These are phyloP conservation scores for Branchipolynoe longqiensis DNA, from an alignment of 2,888 invertebrate genomes.

Conservation along the genomic window DNA sequence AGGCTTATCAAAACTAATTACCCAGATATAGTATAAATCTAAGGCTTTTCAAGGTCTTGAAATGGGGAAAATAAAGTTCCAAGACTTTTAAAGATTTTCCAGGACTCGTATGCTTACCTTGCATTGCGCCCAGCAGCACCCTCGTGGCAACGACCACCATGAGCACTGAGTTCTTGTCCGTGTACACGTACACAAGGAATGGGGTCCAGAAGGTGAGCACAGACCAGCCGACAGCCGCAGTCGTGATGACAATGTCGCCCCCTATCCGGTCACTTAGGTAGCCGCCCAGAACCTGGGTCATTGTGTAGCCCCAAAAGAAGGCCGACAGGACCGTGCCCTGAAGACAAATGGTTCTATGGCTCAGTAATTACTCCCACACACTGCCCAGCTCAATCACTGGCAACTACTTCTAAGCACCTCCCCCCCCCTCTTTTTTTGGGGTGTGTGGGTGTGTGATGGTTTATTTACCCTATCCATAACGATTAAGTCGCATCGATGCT, in stretches of 20 bases:
- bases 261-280: slow-evolving; percentile 84
- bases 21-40: no score
- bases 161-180: slow-evolving; percentile 83
- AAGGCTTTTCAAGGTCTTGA: no score
- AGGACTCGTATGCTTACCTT: no score
- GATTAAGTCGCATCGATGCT: no score
- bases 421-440: background rate
- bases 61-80: no score
- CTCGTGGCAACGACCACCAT: slow-evolving; percentile 85
- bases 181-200: slow-evolving; percentile 80
- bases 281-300: slow-evolving; percentile 84
- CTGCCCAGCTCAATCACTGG: background rate
- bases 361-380: no score
- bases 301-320: slow-evolving; percentile 89
- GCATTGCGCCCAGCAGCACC: slow-evolving; percentile 86
- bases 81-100: no score
- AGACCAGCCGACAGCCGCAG: slow-evolving; percentile 84
- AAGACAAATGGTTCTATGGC: slow-evolving; percentile 68
- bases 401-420: background rate
- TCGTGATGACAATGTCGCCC: slow-evolving; percentile 86
- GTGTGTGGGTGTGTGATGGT: no score
- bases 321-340: slow-evolving; percentile 87
- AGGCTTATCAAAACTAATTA: no score
- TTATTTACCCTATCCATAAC: no score
- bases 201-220: slow-evolving; percentile 81